phyloP scores from a whole-genome alignment of 2,888 invertebrate genomes.

The Dorcus parallelipipedus region DNA sequence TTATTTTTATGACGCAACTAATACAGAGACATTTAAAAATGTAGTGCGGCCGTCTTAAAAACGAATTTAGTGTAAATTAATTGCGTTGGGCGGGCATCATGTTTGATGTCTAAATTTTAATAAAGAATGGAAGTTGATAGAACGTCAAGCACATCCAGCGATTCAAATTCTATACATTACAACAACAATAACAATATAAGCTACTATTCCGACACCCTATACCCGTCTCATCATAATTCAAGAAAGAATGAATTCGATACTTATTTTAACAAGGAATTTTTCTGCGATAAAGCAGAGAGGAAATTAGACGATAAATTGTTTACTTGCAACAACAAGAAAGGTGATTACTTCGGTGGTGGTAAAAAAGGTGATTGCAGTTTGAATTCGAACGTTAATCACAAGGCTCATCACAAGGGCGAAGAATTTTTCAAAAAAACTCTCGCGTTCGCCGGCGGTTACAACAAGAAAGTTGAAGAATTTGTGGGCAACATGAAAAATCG shows the following conservation, averaged over 20 bases:
- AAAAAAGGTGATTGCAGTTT: conserved; percentile 14
- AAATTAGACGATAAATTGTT: conserved; percentile 30
- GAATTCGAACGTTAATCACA: conserved; percentile 27
- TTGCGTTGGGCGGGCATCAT: too few relatives aligned
- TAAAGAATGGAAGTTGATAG: conserved; percentile 36
- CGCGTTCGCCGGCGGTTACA: conserved; percentile 25
- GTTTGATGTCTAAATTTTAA: too few relatives aligned
- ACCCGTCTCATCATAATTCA: conserved; percentile 9
- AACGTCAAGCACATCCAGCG: conserved; percentile 43
- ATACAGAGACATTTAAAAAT: not conserved
- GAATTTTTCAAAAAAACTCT: conserved; percentile 25
- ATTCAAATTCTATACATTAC: conserved; percentile 39
- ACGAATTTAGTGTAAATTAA: not conserved
- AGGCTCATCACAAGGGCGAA: conserved; percentile 24
- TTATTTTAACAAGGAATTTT: conserved; percentile 20
- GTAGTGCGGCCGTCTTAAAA: conserved; percentile 2
- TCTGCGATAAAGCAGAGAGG: conserved; percentile 10
- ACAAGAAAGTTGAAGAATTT: conserved; percentile 30
- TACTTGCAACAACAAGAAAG: conserved; percentile 23
- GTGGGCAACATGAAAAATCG: conserved; percentile 33
- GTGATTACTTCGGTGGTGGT: conserved; percentile 16
- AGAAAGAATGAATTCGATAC: conserved; percentile 18
- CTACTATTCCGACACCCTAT: conserved; percentile 33
- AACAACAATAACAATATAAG: conserved; percentile 31
- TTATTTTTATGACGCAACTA: not conserved